Conservation (phyloP, 2,888 invertebrate species). For the Drosophila neotestacea region DNA sequence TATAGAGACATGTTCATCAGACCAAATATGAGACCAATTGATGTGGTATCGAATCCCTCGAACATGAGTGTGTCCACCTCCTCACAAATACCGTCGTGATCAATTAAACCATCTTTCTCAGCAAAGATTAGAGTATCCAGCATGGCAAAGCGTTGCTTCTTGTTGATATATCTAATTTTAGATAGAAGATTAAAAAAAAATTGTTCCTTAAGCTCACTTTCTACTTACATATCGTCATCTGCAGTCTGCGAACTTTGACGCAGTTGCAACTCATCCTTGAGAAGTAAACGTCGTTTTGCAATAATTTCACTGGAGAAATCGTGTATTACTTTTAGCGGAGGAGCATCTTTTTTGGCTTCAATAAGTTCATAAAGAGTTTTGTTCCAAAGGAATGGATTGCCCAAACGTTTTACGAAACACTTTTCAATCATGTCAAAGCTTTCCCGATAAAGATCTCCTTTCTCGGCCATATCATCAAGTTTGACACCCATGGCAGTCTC, state of each 20-base stretch:
- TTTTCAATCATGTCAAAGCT: conserved; percentile 13
- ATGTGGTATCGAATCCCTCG: conserved; percentile 75
- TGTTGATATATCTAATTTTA: conserved; percentile 53
- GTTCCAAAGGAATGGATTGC: conserved; percentile 1
- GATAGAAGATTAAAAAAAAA: neutral
- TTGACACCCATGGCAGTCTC: conserved; percentile 21
- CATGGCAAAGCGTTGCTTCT: conserved; percentile 78
- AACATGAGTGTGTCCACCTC: conserved; percentile 90
- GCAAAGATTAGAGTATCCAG: conserved; percentile 76
- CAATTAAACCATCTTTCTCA: conserved; percentile 73
- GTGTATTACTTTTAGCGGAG: neutral
- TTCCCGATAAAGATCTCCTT: conserved; percentile 12
- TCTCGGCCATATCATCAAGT: conserved; percentile 16
- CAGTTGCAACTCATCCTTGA: neutral
- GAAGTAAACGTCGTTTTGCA: conserved; percentile 1
- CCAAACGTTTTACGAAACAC: conserved; percentile 1
- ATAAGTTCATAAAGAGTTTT: neutral
- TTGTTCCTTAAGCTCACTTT: rapidly evolving
- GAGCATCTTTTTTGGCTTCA: conserved; percentile 1
- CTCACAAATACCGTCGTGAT: conserved; percentile 87
- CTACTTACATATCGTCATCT: conserved; percentile 54
- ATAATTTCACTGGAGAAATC: conserved; percentile 14
- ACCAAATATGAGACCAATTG: conserved; percentile 74
- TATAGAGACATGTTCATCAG: conserved; percentile 75
- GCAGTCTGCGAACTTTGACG: neutral